Conservation (phyloP, 1,140 invertebrate species). For the Aphaenogaster floridana region DNA sequence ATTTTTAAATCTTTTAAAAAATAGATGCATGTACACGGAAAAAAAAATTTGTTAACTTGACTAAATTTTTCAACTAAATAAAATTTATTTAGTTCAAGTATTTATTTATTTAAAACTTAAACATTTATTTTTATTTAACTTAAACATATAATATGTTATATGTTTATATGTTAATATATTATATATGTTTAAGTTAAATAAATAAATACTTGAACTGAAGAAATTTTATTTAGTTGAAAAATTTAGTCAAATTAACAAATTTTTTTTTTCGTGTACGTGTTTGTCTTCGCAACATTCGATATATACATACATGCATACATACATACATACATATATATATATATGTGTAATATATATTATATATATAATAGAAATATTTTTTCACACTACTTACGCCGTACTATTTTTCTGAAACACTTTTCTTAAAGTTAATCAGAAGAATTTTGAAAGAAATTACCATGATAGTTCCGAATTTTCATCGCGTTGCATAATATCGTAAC, state of each 20-base stretch:
- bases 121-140: too few species aligned
- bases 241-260: too few species aligned
- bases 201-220: too few species aligned
- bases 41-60: too few species aligned
- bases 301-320: background rate
- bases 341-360: background rate
- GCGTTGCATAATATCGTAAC: background rate
- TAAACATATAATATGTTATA: background rate
- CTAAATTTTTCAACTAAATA: too few species aligned
- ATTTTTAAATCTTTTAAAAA: background rate
- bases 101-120: too few species aligned
- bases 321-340: too few species aligned
- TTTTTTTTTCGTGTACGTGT: too few species aligned
- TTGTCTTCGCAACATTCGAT: background rate
- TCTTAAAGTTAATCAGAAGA: background rate
- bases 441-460: background rate
- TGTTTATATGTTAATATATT: too few species aligned
- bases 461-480: background rate
- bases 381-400: background rate
- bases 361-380: background rate
- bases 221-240: too few species aligned
- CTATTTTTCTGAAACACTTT: background rate
- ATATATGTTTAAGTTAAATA: too few species aligned
- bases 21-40: background rate
- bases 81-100: too few species aligned